phyloP scores from a whole-genome alignment of 1,140 invertebrate species.

The Leptonema lineaticorne region DNA sequence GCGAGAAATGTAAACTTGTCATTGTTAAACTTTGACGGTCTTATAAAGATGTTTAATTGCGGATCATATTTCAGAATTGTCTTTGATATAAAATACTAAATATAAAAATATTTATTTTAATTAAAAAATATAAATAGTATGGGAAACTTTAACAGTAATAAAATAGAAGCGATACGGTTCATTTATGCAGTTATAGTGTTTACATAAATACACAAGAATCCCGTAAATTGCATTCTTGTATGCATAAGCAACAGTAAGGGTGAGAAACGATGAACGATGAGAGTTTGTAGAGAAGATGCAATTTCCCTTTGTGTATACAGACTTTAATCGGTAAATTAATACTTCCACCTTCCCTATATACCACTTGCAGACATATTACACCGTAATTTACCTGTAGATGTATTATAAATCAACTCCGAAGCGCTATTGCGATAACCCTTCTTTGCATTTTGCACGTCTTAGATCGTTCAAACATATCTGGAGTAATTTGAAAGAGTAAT shows the following conservation, averaged over 20 bases:
- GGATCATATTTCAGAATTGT: no score
- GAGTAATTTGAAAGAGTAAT: background rate
- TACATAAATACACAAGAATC: background rate
- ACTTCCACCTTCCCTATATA: slow-evolving; percentile 5
- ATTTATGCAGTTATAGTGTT: background rate
- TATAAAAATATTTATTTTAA: no score
- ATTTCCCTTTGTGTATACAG: slow-evolving; percentile 34
- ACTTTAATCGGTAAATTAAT: slow-evolving; percentile 36
- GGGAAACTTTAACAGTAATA: no score
- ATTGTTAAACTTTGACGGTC: no score
- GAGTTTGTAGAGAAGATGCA: slow-evolving; percentile 7
- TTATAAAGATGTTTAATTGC: no score
- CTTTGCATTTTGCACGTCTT: background rate
- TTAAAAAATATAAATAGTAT: no score
- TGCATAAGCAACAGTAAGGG: slow-evolving; percentile 27
- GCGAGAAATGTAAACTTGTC: no score
- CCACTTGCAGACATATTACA: slow-evolving; percentile 10
- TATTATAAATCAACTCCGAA: slow-evolving; percentile 8
- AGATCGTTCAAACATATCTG: background rate
- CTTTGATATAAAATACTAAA: no score
- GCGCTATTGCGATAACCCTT: background rate
- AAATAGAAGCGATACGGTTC: no score
- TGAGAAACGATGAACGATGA: no score
- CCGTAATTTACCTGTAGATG: background rate
- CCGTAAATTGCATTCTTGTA: slow-evolving; percentile 13